A percentile compares a stretch with the other conserved stretches of the same genome.
Evolutionary conservation across 2,113 vertebrate genomes (phyloP).

Genomic region (Bos taurus): ARS-UCD2.0 NC_037332.1:67547001-67547500

Average conservation of each 20-base stretch:
- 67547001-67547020: background rate
- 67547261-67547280: background rate
- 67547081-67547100: background rate
- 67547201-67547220: background rate
- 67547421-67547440: background rate
- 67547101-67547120: background rate
- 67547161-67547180: background rate
- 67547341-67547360: background rate
- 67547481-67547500: no score
- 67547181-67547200: background rate
- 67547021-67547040: background rate
- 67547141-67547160: background rate
- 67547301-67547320: background rate
- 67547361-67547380: background rate
- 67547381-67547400: background rate
- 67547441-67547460: no score
- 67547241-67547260: background rate
- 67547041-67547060: background rate
- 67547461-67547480: no score
- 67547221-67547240: background rate
- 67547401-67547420: background rate
- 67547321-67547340: background rate
- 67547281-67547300: background rate
- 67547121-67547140: background rate
- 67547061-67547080: background rate